Conservation (phyloP, 2,797 vertebrate species). For the Glyptemys insculpta region DNA sequence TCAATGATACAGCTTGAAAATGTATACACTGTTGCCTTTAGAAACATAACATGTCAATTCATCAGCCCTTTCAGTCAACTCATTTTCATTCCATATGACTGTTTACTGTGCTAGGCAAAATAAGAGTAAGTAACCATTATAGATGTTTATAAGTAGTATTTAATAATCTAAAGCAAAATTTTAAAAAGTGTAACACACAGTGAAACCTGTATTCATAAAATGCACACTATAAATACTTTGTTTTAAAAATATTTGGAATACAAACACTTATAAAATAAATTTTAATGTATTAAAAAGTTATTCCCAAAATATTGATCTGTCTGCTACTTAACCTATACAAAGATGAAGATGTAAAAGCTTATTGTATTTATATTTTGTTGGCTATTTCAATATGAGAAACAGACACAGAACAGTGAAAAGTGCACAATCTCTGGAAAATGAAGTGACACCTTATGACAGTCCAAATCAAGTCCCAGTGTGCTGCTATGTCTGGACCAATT, state of each 20-base stretch:
- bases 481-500: constrained; percentile 50
- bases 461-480: not conserved
- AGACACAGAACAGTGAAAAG: no score
- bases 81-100: constrained; percentile 43
- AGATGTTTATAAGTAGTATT: not conserved
- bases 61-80: not conserved
- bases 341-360: no score
- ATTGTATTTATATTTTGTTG: no score
- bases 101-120: not conserved
- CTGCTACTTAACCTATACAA: not conserved
- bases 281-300: not conserved
- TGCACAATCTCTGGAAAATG: no score
- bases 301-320: not conserved
- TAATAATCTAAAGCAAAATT: not conserved
- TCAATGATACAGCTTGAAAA: constrained; percentile 57
- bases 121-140: not conserved
- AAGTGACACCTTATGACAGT: no score
- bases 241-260: not conserved
- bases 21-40: constrained; percentile 23
- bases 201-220: not conserved
- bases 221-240: not conserved
- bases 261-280: not conserved
- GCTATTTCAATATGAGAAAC: no score
- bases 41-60: constrained; percentile 45
- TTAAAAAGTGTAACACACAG: not conserved